phyloP scores from a whole-genome alignment of 2,113 vertebrate genomes.

The Bubalus kerabau region DNA sequence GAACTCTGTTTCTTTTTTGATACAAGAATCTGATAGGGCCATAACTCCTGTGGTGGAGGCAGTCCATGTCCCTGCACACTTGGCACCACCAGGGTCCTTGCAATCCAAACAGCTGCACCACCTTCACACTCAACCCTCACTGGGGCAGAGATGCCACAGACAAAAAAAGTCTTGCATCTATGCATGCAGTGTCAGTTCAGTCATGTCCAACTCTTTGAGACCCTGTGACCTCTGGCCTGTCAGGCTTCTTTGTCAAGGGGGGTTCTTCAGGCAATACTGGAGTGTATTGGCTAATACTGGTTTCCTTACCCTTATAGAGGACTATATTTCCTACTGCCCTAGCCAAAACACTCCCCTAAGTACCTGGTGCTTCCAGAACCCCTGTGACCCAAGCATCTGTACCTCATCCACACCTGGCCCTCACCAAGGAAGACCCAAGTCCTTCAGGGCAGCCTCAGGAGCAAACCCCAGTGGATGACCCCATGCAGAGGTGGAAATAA shows the following conservation, averaged over 20 bases:
- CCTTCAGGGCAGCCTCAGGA: background rate
- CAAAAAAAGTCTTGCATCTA: background rate
- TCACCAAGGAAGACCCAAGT: background rate
- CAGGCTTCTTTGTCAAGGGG: background rate
- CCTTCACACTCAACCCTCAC: background rate
- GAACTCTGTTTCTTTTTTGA: too few species aligned
- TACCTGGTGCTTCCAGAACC: background rate
- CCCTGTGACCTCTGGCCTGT: background rate
- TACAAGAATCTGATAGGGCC: background rate
- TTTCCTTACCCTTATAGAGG: background rate
- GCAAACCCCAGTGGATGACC: background rate
- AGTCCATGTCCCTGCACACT: rapidly evolving
- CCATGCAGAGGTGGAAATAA: background rate
- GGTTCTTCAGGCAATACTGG: background rate
- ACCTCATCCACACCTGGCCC: background rate
- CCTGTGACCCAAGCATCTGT: background rate
- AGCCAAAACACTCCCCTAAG: background rate
- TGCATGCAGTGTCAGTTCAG: background rate
- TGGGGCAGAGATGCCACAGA: background rate
- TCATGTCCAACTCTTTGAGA: background rate
- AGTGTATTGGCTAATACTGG: background rate
- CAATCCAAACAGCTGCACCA: background rate
- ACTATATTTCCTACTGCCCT: background rate
- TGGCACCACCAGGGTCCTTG: background rate
- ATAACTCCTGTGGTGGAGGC: background rate